Evolutionary conservation across 2,797 vertebrate genomes (phyloP), one percentile per base, ranked within the genome.

Genomic region (Myotis myotis): DNA sequence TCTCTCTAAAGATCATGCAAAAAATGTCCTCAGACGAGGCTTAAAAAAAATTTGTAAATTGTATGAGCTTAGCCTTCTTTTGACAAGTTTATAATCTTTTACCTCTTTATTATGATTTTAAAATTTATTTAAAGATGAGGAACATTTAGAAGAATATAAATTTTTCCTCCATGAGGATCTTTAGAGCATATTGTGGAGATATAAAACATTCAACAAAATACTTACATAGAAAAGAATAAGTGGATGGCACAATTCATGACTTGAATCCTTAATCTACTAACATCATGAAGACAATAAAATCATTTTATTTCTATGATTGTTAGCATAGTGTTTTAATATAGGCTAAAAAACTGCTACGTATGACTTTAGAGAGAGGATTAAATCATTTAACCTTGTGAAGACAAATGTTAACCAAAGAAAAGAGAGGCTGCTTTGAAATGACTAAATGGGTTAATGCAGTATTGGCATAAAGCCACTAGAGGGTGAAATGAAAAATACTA

Each of bases 381-480:
- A 60, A 38, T 75, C 22, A 30, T 25, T 60, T 28, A 90, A 11
- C 68, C 44, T 4, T 80, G 15, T 53, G 9, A 75, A 72, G 84
- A 66, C 44, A 81, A 33, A 9, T 13, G 25, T 83, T 60, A 83
- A 47, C 36, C 53, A 51, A 85, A 47, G 19, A 80, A 47, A 78
- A 64, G 3, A 60, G 19, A 76, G 17, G 28, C 23, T 33, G 28
- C 5, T 33, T 16, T 68, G 47, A 86, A 86, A 53, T 30, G 23
- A 44, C 38, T 19, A 8, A 49, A 72, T 71, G 33, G 16, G 16
- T 53, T 72, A 57, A 57, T 80, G 86, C 36, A 95, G 33, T 97
- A 30, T 51, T 84, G 55, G 12, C 33, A 17, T 83, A 66, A 93
- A 55, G 13, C 96, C 93, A 96, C 96, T 95, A 96, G 94, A 93